Percentiles rank a stretch among this genome's conserved stretches.
These are phyloP conservation scores for Trogon surrucura DNA, from an alignment of 2,113 vertebrate genomes.

Conservation along the genomic window DNA sequence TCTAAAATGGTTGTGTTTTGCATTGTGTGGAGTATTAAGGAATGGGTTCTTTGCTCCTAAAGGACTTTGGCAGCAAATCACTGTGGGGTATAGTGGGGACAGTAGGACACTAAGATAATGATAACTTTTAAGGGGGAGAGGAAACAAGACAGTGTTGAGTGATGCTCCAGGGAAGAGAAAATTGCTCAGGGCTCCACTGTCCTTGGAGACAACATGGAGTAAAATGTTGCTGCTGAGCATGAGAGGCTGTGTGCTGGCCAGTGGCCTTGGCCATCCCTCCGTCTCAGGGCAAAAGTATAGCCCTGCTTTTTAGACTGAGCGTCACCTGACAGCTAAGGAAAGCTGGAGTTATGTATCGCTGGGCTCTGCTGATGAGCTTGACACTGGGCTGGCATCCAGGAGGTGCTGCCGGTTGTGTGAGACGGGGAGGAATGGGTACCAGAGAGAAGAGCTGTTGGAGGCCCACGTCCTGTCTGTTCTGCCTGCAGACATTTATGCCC, in stretches of 20 bases:
- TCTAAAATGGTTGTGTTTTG: background rate
- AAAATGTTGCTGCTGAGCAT: background rate
- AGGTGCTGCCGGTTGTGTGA: background rate
- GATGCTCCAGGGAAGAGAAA: background rate
- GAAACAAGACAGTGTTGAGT: background rate
- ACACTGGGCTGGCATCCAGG: background rate
- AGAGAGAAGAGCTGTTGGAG: background rate
- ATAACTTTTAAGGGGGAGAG: background rate
- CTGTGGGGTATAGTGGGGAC: background rate
- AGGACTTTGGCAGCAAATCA: background rate
- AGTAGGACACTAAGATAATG: background rate
- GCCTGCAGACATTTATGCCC: background rate
- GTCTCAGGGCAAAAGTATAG: background rate
- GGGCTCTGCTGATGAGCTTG: background rate
- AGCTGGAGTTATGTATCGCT: accelerated
- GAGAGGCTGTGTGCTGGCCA: background rate
- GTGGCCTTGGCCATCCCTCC: background rate
- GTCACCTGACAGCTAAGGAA: background rate
- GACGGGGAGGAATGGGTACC: background rate
- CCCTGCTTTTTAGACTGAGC: background rate
- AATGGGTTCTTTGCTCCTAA: background rate
- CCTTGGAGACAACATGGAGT: background rate
- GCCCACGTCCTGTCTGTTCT: background rate
- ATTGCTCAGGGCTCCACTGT: background rate
- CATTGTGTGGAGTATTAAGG: background rate